These are phyloP conservation scores for Lacerta agilis DNA, from an alignment of 2,797 vertebrate species.

Conservation along the genomic window DNA sequence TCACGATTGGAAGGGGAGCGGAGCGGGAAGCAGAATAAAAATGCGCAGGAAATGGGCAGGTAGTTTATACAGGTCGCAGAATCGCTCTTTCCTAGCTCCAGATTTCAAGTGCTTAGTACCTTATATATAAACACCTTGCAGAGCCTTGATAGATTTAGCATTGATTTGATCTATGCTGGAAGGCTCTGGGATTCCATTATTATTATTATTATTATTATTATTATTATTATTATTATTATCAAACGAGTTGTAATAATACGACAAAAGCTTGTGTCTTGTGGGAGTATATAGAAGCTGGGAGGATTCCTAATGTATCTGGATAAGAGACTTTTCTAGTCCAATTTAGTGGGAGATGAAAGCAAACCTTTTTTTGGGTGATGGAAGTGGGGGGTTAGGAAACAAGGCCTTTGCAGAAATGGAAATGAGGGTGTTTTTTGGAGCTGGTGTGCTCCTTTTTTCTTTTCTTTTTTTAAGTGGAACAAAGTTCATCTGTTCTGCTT, in stretches of 20 bases:
- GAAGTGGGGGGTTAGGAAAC: too few relatives aligned
- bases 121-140: neutral
- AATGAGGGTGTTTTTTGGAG: neutral
- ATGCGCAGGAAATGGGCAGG: neutral
- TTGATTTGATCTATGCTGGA: constrained; percentile 27
- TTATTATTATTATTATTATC: too few relatives aligned
- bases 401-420: neutral
- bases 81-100: neutral
- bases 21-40: neutral
- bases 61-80: neutral
- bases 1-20: neutral
- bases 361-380: too few relatives aligned
- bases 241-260: too few relatives aligned
- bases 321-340: fast-evolving
- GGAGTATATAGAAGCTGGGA: constrained; percentile 23
- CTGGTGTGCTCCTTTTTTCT: too few relatives aligned
- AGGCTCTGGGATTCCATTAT: neutral
- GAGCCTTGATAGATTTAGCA: neutral
- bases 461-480: neutral
- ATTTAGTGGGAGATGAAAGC: neutral
- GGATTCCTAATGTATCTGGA: neutral
- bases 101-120: neutral
- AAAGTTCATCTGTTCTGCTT: neutral
- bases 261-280: constrained; percentile 1
- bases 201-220: too few relatives aligned